Evolutionary conservation across 2,113 vertebrate genomes (phyloP).

Genomic region (Columbina picui): DNA sequence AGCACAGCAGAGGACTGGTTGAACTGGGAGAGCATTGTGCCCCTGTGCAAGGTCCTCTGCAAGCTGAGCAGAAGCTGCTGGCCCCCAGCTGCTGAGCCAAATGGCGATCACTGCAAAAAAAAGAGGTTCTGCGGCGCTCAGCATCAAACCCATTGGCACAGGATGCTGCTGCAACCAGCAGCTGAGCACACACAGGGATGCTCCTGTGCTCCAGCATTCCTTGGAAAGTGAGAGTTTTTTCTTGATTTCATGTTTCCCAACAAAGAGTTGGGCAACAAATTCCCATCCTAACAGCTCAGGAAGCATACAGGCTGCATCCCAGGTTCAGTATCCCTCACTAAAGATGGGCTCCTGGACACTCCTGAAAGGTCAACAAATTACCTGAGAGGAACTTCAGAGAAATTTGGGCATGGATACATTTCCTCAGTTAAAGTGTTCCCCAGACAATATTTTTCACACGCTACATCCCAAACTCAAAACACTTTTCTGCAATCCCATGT

Average conservation of each 20-base stretch:
- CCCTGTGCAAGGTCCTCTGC: fast-evolving
- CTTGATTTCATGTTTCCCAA: not conserved
- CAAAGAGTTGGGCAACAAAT: not conserved
- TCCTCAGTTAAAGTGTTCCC: not conserved
- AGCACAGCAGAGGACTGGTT: fast-evolving
- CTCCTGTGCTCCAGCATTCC: not conserved
- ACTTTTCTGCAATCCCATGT: not conserved
- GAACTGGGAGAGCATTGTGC: not conserved
- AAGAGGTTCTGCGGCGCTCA: not conserved
- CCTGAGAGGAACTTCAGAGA: not conserved
- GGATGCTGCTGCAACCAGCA: not conserved
- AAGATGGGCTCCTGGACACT: not conserved
- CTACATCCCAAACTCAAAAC: not conserved
- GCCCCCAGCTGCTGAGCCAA: fast-evolving
- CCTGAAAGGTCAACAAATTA: not conserved
- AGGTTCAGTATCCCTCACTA: not conserved
- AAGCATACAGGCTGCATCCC: not conserved
- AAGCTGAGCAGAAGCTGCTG: not conserved
- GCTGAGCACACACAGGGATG: not conserved
- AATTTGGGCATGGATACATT: not conserved
- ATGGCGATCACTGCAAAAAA: fast-evolving
- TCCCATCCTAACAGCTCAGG: not conserved
- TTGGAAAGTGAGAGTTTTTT: not conserved
- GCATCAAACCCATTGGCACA: not conserved
- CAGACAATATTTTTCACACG: not conserved